Conservation (phyloP, 2,113 vertebrate species). For the Laticauda colubrina region DNA sequence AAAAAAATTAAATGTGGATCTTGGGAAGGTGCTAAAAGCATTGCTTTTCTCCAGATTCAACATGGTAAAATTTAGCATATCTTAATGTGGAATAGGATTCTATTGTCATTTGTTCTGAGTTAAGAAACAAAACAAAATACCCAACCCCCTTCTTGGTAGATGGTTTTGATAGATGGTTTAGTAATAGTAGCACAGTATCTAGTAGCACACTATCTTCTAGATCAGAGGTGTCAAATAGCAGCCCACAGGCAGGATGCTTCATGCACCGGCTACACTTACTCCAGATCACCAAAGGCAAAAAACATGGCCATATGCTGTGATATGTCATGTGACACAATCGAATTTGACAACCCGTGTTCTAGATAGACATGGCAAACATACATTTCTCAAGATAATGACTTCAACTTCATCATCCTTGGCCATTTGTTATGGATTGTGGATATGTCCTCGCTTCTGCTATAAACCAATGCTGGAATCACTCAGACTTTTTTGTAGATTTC, state of each 20-base stretch:
- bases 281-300: background rate
- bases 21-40: background rate
- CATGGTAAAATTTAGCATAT: background rate
- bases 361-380: background rate
- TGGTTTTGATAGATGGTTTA: background rate
- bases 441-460: background rate
- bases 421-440: too few relatives aligned
- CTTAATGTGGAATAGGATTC: background rate
- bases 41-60: background rate
- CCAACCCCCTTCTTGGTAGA: background rate
- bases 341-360: background rate
- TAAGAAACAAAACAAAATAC: background rate
- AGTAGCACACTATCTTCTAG: background rate
- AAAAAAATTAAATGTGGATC: background rate
- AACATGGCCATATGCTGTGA: accelerated
- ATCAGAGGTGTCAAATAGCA: background rate
- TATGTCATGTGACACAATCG: accelerated
- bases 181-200: background rate
- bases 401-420: background rate
- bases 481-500: background rate
- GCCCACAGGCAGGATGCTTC: background rate
- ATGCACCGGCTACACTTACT: accelerated
- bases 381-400: background rate
- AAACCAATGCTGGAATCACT: background rate
- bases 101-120: background rate